Evolutionary conservation across 2,113 vertebrate species (phyloP).

Genomic region (Pterocles orientalis): DNA sequence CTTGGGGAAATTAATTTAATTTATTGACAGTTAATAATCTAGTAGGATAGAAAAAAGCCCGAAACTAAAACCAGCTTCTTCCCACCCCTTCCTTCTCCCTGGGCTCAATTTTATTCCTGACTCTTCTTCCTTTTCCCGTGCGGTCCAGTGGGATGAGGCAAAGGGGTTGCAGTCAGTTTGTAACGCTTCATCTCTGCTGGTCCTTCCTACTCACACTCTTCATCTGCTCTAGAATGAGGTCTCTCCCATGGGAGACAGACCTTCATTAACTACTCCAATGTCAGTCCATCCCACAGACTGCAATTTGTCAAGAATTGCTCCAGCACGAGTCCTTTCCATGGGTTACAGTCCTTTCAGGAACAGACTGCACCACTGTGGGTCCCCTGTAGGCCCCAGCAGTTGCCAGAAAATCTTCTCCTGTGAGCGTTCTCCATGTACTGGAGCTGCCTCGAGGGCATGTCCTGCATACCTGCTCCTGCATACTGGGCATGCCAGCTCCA

Average conservation of each 20-base stretch:
- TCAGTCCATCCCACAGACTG: neutral
- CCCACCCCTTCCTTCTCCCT: neutral
- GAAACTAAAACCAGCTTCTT: neutral
- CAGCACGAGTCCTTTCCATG: accelerated
- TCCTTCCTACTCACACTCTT: too few relatives aligned
- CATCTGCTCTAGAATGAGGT: too few relatives aligned
- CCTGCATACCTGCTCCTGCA: too few relatives aligned
- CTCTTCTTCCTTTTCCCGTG: neutral
- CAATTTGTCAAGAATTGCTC: neutral
- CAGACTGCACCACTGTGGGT: neutral
- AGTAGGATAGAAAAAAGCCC: neutral
- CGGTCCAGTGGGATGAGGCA: neutral
- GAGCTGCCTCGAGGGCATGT: neutral
- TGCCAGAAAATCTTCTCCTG: neutral
- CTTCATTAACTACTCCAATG: neutral
- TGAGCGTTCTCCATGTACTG: neutral
- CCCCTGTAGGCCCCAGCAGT: too few relatives aligned
- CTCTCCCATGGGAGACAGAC: too few relatives aligned
- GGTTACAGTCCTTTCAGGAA: neutral
- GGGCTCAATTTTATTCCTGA: neutral
- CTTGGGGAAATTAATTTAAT: neutral
- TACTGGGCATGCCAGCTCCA: neutral
- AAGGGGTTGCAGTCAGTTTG: too few relatives aligned
- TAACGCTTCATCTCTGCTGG: too few relatives aligned
- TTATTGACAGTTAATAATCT: neutral